Evolutionary conservation across 2,113 vertebrate species (phyloP), one percentile per base, ranked within the genome.

Genomic region (Silurus asotus): DNA sequence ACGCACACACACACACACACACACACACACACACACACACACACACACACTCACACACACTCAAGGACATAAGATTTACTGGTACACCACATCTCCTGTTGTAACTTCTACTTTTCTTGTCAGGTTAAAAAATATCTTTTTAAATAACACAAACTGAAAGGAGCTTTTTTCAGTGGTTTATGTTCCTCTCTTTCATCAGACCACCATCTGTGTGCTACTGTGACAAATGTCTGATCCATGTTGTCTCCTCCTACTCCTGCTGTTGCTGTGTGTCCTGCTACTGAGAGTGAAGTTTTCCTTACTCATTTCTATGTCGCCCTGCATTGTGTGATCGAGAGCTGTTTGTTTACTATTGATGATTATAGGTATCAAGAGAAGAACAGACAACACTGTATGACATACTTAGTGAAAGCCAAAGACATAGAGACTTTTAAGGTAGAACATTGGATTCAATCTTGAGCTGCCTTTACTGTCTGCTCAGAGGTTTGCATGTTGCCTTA

Each of bases 181-280:
- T 81, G 37, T 81, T 81, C 6, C 17, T 81, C 7, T 81, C 6
- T 11, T 81, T n/a, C 23, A 51, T n/a, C 37, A 81, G 79, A 81
- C 79, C 48, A 65, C 61, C 79, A 81, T 65, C 79, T 81, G 37
- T 81, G 37, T 81, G 5, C 45, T 81, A 51, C 20, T 48, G 65
- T 64, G 59, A 51, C 79, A 81, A 64, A 64, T 81, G 37, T 81
- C 79, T 51, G 20, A 64, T 81, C 45, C 61, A 59, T 6, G 56
- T 79, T 79, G 59, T 56, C 77, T 58, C n/a, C 56, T 59, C 55
- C 25, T 78, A n/a, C 76, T 79, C 23, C 79, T 81, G 59, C 58
- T 64, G 37, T 81, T 81, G 79, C 59, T 65, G 45, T 64, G 79
- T 62, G 59, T 49, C 13, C 20, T 81, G 61, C 49, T n/a, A 7